Evolutionary conservation across 2,888 invertebrate species (phyloP).

Genomic region (Pollenia griseotomentosa): DNA sequence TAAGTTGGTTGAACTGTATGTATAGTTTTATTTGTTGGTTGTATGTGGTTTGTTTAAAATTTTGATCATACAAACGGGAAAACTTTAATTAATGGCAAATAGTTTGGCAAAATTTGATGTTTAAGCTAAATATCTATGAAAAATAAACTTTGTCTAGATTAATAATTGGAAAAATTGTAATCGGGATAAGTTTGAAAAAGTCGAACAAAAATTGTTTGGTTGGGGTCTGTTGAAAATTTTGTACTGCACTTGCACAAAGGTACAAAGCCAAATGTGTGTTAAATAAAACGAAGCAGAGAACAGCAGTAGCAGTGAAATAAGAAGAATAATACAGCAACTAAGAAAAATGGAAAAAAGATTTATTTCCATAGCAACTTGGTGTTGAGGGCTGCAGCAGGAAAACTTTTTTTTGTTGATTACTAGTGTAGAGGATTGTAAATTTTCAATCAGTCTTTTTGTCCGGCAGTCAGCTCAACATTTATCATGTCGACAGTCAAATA

Average conservation of each 20-base stretch:
- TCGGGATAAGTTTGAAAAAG: neutral
- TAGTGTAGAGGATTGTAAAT: conserved; percentile 21
- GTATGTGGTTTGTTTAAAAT: conserved; percentile 26
- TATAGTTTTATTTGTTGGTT: conserved; percentile 52
- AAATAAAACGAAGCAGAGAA: conserved; percentile 44
- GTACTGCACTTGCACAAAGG: conserved; percentile 56
- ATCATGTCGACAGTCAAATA: neutral
- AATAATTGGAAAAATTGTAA: too few species aligned
- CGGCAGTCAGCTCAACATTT: neutral
- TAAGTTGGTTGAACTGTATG: conserved; percentile 55
- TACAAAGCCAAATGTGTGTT: conserved; percentile 52
- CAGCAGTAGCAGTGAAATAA: conserved; percentile 20
- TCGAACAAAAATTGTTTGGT: conserved; percentile 16
- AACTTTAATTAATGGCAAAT: conserved; percentile 10
- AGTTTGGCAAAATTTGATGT: neutral
- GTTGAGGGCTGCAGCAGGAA: conserved; percentile 49
- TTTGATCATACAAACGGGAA: conserved; percentile 13
- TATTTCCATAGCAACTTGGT: conserved; percentile 58
- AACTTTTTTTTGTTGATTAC: conserved; percentile 39
- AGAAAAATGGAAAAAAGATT: conserved; percentile 14
- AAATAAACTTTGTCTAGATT: too few species aligned
- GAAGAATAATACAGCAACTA: conserved; percentile 25
- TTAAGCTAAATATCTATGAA: too few species aligned
- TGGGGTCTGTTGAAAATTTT: conserved; percentile 38
- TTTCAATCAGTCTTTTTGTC: neutral